Percentiles rank a stretch among this genome's conserved stretches.
These are phyloP conservation scores for Ichneumon xanthorius DNA, from an alignment of 2,888 invertebrate genomes.

Conservation along the genomic window DNA sequence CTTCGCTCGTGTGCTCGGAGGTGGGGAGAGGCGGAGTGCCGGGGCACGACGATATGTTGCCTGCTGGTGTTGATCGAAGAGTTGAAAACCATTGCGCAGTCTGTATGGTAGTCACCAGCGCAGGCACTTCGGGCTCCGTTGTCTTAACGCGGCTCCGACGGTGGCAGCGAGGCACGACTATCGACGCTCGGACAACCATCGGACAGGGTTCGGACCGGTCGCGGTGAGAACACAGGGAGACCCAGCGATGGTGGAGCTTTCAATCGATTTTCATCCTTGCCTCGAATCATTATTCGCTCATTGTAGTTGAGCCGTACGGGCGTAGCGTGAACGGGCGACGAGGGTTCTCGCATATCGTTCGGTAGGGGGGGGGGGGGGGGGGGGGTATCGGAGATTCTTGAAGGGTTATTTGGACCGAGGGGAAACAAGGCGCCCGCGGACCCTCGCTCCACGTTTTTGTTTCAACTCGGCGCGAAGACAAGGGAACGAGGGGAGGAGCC, in stretches of 20 bases:
- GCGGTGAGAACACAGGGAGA: not conserved
- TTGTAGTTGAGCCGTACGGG: slow-evolving; percentile 61
- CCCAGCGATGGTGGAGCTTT: slow-evolving; percentile 65
- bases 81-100: slow-evolving; percentile 41
- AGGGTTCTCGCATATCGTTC: slow-evolving; percentile 63
- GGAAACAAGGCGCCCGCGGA: slow-evolving; percentile 50
- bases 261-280: slow-evolving; percentile 80
- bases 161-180: not conserved
- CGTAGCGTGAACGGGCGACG: slow-evolving; percentile 30
- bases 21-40: slow-evolving; percentile 26
- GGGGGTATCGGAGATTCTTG: slow-evolving; percentile 13
- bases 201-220: not conserved
- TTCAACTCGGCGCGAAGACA: slow-evolving; percentile 60
- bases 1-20: not conserved
- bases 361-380: not conserved
- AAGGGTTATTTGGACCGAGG: slow-evolving; percentile 66
- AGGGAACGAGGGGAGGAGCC: slow-evolving; percentile 19
- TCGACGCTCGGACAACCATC: not conserved
- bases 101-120: not conserved
- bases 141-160: not conserved
- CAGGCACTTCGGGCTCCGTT: not conserved
- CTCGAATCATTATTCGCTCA: slow-evolving; percentile 79
- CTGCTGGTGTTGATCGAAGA: slow-evolving; percentile 57
- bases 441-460: slow-evolving; percentile 53
- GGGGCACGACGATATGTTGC: slow-evolving; percentile 37